Evolutionary conservation across 2,888 invertebrate genomes (phyloP).

Genomic region (Xestia xanthographa): DNA sequence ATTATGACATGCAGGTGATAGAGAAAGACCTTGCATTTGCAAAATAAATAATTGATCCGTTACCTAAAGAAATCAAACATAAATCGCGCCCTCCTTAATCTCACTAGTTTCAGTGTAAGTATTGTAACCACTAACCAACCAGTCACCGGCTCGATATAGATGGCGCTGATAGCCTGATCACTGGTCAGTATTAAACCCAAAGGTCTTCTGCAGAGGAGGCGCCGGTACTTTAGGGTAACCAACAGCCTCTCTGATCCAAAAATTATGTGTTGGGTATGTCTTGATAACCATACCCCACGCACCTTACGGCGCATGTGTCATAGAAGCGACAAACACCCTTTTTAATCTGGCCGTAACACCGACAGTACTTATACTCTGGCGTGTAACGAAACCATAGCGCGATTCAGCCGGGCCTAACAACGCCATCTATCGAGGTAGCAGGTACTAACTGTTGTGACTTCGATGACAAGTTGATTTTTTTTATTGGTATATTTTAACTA

Average conservation of each 20-base stretch:
- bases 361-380: neutral
- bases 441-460: constrained; percentile 19
- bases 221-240: constrained; percentile 92
- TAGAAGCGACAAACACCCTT: constrained; percentile 94
- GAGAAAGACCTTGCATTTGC: neutral
- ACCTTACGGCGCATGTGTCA: constrained; percentile 91
- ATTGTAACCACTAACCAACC: too few relatives aligned
- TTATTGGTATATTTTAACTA: neutral
- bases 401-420: constrained; percentile 51
- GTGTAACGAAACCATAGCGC: constrained; percentile 60
- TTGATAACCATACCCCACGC: constrained; percentile 96
- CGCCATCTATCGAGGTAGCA: constrained; percentile 62
- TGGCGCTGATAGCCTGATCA: neutral
- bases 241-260: constrained; percentile 93
- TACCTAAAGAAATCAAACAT: too few relatives aligned
- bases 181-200: neutral
- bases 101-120: neutral
- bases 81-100: neutral
- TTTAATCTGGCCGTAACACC: constrained; percentile 72
- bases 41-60: neutral
- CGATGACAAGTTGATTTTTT: neutral
- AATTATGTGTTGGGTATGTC: constrained; percentile 96
- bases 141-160: neutral
- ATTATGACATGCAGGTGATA: constrained; percentile 17
- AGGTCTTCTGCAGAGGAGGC: constrained; percentile 80